A percentile compares a stretch with the other conserved stretches of the same genome.
Conservation (phyloP, 2,888 invertebrate species). For the Melanargia galathea region DNA sequence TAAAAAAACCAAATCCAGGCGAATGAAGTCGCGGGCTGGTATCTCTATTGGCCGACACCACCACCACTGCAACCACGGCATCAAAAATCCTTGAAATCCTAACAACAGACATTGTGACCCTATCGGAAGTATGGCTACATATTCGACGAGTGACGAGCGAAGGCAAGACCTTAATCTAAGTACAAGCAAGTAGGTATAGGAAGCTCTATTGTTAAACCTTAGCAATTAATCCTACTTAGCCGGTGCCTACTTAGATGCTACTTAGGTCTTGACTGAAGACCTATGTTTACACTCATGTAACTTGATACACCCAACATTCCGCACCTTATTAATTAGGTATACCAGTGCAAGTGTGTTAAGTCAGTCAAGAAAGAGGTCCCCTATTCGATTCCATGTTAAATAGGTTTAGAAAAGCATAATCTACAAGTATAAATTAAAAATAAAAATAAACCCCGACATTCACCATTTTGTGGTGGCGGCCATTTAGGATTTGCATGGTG, state of each 20-base stretch:
- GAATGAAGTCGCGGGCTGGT: too few relatives aligned
- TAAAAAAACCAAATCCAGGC: too few relatives aligned
- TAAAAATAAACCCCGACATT: too few relatives aligned
- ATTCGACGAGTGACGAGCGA: slow-evolving; percentile 37
- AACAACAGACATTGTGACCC: slow-evolving; percentile 21
- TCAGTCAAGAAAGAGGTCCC: too few relatives aligned
- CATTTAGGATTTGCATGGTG: too few relatives aligned
- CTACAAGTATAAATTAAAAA: too few relatives aligned
- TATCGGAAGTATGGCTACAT: slow-evolving; percentile 35
- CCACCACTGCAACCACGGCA: too few relatives aligned
- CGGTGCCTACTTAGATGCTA: slow-evolving; percentile 5
- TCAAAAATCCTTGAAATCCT: slow-evolving; percentile 10
- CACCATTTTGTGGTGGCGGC: too few relatives aligned
- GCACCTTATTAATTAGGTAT: background rate
- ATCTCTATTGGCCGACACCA: too few relatives aligned
- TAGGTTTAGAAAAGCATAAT: too few relatives aligned
- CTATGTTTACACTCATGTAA: slow-evolving; percentile 16
- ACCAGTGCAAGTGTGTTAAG: too few relatives aligned
- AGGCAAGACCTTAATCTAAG: slow-evolving; percentile 25
- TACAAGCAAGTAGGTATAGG: slow-evolving; percentile 28
- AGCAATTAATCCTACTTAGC: slow-evolving; percentile 18
- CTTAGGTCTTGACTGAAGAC: slow-evolving; percentile 21
- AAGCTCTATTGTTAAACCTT: slow-evolving; percentile 30
- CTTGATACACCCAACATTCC: background rate
- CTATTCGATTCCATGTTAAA: too few relatives aligned